These are phyloP conservation scores for Thelaira solivaga DNA, from an alignment of 2,888 invertebrate species.

Conservation along the genomic window DNA sequence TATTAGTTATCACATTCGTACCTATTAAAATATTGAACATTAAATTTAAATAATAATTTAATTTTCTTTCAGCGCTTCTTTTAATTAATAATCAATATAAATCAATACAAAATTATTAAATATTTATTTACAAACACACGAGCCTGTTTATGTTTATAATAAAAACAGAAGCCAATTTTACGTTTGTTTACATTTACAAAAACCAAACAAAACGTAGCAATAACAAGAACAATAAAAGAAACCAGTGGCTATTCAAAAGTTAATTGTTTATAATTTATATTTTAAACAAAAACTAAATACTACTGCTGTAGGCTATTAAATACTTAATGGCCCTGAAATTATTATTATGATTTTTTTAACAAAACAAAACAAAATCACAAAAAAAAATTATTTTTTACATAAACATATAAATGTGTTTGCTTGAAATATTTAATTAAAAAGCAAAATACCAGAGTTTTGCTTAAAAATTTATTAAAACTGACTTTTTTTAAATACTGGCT, in stretches of 20 bases:
- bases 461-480: no score
- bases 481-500: no score
- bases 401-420: neutral
- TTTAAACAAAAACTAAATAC: neutral
- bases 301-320: neutral
- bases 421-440: neutral
- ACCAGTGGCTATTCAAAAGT: conserved; percentile 29
- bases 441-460: conserved; percentile 41
- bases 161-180: conserved; percentile 1
- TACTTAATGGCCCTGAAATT: conserved; percentile 30
- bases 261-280: conserved; percentile 12
- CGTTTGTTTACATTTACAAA: neutral
- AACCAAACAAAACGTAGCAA: neutral
- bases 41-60: no score
- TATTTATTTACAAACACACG: no score
- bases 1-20: no score
- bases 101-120: no score
- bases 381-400: conserved; percentile 1
- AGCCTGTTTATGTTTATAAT: neutral
- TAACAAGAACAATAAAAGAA: neutral
- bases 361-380: neutral
- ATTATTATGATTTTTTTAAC: conserved; percentile 32
- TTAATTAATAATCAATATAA: no score
- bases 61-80: no score
- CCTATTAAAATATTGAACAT: no score